Base-by-base conservation (phyloP, 2,888 invertebrate species). In the Rhingia rostrata region DNA sequence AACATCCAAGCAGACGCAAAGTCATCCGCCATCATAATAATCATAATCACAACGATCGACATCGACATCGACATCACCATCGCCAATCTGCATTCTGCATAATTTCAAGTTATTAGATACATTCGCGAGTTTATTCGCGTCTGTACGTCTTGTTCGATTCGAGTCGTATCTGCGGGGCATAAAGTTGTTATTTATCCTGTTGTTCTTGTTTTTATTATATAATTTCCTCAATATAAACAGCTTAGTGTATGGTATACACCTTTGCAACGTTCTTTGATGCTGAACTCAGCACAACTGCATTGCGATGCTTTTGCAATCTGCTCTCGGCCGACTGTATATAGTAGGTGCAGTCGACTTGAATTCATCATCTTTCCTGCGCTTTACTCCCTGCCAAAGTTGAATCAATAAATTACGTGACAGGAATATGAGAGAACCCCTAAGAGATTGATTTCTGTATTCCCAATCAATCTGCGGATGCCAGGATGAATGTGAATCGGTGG, bases 351-450 rank as follows among this genome's bases (percentile, higher is more conserved):
- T 60, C 72, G 66, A 72, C 39, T 66, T 60, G 32, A 41, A 58
- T 58, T 67, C 51, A 58, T 61, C 60, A 37, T 75, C 32, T 9
- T 30, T 53, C 10, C 14, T 37, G 58, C 72, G 58, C 60, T 72
- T 64, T 53, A 32, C 33, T 54, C 35, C 12, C 43, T 61, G 54
- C 14, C 64, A 60, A 88, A 90, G 89, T 88, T 88, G 90, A 90
- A 90, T 90, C 90, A 90, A 90, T 90, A 90, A 90, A 90, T 90
- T 90, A 90, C 90, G 90, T 90, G 90, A 90, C 90, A 89, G 89
- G 90, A 89, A 90, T 90, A 90, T 88, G 67, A 84, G 70, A 83
- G 64, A 54, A 37, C 66, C 37, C 47, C 37, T 3, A 54, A 43
- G 54, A 74, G 80, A 80, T 74, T 80, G 73, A 80, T 74, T 80